Percentiles rank a stretch among this genome's conserved stretches.
Conservation (phyloP, 2,113 vertebrate species). For the Rhombomys opimus region DNA sequence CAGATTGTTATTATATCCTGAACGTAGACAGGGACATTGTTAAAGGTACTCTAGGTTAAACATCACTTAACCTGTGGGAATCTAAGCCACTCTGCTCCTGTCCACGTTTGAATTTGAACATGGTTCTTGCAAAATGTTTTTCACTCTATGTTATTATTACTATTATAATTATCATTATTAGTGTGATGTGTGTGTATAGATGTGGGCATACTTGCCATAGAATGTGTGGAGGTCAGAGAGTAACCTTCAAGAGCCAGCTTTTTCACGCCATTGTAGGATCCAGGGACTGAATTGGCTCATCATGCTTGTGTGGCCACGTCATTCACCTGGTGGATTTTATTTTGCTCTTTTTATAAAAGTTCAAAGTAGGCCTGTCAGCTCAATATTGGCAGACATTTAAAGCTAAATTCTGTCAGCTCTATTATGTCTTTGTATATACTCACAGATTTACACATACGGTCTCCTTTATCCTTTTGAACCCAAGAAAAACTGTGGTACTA, state of each 20-base stretch:
- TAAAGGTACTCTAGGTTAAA: not conserved
- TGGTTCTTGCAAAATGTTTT: not conserved
- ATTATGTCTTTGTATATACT: not conserved
- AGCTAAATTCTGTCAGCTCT: not conserved
- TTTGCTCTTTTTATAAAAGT: not conserved
- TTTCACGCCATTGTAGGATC: not conserved
- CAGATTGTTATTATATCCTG: not conserved
- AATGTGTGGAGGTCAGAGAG: not conserved
- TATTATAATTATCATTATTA: too few relatives aligned
- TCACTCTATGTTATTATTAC: not conserved
- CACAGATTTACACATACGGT: not conserved
- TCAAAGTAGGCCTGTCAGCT: not conserved
- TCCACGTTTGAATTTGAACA: not conserved
- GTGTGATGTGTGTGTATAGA: not conserved
- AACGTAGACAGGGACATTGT: not conserved
- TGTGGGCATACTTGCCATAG: not conserved
- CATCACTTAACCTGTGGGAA: not conserved
- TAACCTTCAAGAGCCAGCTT: not conserved
- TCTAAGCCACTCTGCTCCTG: not conserved
- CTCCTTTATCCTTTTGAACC: not conserved
- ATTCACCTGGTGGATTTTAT: not conserved
- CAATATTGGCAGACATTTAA: not conserved
- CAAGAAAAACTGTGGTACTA: not conserved
- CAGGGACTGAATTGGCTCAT: not conserved
- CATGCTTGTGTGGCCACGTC: not conserved